phyloP scores from a whole-genome alignment of 1,140 invertebrate genomes.

The Magallana ariakensis region DNA sequence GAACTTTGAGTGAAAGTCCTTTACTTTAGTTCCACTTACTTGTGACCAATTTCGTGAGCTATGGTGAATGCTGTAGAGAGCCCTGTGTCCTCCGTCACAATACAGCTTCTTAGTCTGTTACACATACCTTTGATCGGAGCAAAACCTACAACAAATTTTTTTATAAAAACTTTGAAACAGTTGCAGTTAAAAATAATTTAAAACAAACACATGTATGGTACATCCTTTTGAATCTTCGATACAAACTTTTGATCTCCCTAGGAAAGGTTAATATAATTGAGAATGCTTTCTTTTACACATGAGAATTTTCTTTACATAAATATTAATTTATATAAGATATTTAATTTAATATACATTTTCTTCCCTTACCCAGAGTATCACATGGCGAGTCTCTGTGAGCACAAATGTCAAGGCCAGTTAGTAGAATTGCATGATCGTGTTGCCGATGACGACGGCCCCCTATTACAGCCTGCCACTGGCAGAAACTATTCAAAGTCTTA shows the following conservation, averaged over 20 bases:
- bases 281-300: too few relatives aligned
- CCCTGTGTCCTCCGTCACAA: conserved; percentile 93
- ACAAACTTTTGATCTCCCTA: too few relatives aligned
- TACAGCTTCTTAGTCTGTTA: conserved; percentile 90
- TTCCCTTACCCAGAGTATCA: conserved; percentile 87
- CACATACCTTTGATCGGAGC: conserved; percentile 94
- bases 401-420: conserved; percentile 93
- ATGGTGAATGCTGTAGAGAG: conserved; percentile 93
- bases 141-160: conserved; percentile 75
- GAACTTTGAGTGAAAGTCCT: neutral
- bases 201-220: too few relatives aligned
- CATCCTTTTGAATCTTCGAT: too few relatives aligned
- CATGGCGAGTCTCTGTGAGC: conserved; percentile 86
- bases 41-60: conserved; percentile 93
- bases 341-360: too few relatives aligned
- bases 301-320: too few relatives aligned
- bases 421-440: conserved; percentile 94
- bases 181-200: too few relatives aligned
- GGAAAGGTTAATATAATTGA: too few relatives aligned
- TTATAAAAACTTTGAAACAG: too few relatives aligned
- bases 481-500: conserved; percentile 89
- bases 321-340: too few relatives aligned
- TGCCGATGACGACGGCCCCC: conserved; percentile 88
- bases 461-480: conserved; percentile 89
- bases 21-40: conserved; percentile 84